Base-by-base conservation (phyloP, 2,888 invertebrate genomes). In the Rhagonycha fulva region DNA sequence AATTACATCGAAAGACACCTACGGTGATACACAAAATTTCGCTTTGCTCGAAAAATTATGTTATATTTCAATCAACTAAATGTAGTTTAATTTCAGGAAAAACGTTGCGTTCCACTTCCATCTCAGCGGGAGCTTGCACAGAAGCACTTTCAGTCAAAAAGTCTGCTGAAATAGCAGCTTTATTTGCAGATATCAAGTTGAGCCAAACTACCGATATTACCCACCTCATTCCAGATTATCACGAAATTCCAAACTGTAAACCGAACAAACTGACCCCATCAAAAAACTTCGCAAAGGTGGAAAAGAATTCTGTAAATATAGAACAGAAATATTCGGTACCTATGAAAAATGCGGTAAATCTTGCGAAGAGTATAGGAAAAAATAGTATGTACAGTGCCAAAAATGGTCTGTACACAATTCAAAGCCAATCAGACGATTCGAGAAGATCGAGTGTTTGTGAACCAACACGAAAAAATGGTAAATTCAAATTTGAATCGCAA, bases 101-200 rank as follows among this genome's bases (percentile, higher is more conserved):
- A 72, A 74, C 79, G 4, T 14, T 81, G 47, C 80, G 80, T 68
- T 78, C 80, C 47, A 74, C 80, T 14, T 71, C 81, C 9, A 74
- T 80, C 23, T 80, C 82, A 23, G 79, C 80, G 3, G 78, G 79
- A 69, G 78, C 78, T 4, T 81, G 79, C 63, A 80, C 84, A 70
- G 95, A 95, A 82, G 95, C 95, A 0, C 88, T 96, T 0, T 95
- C 95, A 72, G 95, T 96, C 28, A 96, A 96, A 87, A 96, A 96
- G 86, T 94, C 95, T 3, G 96, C 96, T 0, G 96, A 96, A 87
- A 96, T 96, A 83, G 96, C 96, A 0, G 96, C 96, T 0, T 88
- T 96, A 28, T 96, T 96, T 86, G 94, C 94, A 0, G 94, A 95
- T 84, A 92, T 93, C 66, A 92, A 93, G 60, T 89, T 93, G 0